phyloP scores from a whole-genome alignment of 2,888 invertebrate species.

The Scaptomyza parva region DNA sequence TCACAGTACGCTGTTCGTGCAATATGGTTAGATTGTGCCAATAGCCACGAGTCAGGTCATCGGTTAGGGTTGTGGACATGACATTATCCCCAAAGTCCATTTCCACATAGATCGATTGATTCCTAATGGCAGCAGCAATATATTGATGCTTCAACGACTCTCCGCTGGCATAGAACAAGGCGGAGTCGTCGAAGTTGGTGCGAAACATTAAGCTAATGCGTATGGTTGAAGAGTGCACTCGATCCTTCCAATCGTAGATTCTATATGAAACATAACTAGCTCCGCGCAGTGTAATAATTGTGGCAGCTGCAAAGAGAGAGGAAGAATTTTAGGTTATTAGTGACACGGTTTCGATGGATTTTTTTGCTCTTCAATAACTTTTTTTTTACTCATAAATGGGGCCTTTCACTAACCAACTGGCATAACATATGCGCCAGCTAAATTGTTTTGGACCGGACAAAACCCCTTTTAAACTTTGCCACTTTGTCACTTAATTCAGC shows the following conservation, averaged over 20 bases:
- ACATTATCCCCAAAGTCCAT: conserved; percentile 94
- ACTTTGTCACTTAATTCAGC: conserved; percentile 55
- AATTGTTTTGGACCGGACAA: conserved; percentile 1
- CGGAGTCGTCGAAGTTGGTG: conserved; percentile 96
- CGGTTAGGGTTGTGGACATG: conserved; percentile 88
- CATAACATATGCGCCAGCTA: not conserved
- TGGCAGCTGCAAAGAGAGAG: conserved; percentile 88
- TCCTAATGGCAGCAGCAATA: conserved; percentile 93
- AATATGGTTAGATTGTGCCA: conserved; percentile 97
- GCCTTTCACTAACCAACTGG: too few species aligned
- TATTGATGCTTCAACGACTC: conserved; percentile 94
- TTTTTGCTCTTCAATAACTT: not conserved
- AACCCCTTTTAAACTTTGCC: conserved; percentile 41
- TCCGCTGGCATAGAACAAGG: conserved; percentile 96
- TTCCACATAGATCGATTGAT: conserved; percentile 93
- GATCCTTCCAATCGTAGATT: conserved; percentile 96
- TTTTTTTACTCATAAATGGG: not conserved
- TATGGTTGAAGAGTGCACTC: conserved; percentile 94
- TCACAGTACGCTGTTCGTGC: conserved; percentile 90
- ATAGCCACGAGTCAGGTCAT: conserved; percentile 89
- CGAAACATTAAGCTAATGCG: conserved; percentile 95
- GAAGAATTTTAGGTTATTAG: not conserved
- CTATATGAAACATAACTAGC: conserved; percentile 97
- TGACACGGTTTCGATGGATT: not conserved
- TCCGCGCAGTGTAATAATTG: conserved; percentile 93